Evolutionary conservation across 1,140 invertebrate genomes (phyloP), one percentile per base, ranked within the genome.

Genomic region (Zaprionus davidi): DNA sequence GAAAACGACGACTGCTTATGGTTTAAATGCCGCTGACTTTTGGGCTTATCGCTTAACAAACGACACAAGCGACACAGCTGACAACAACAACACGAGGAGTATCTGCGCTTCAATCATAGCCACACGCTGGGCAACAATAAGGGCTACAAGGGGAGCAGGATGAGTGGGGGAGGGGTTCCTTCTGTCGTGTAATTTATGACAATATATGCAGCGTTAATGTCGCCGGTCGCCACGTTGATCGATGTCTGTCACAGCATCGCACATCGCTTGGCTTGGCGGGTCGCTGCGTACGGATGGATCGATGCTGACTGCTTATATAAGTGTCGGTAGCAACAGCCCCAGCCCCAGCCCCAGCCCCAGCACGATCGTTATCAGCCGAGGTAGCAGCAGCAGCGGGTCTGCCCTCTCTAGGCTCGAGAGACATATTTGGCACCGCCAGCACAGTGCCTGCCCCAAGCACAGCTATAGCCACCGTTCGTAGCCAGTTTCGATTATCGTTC

Each of bases 131-230:
- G 41, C 74, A 60, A 51, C 46, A 51, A 22, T 58, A 80, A 80
- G 85, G 82, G 82, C 76, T 71, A 36, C 59, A 60, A 64, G 68
- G 63, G 20, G 58, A 11, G 38, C 7, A 7, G 46, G 11, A 17
- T 12, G 31, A 51, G 51, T 22, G 60, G 68, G 46, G 59, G 41
- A 13, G 20, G 46, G 41, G 41, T 17, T 9, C n/a, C n/a, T 20
- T 81, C 51, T 70, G 58, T 67, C 58, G 68, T 87, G 84, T 91
- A 91, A 91, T 91, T 91, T 91, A 91, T 91, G 88, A 88, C 88
- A 91, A 91, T 91, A 78, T 91, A 91, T 91, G 73, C 88, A 91
- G 88, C 88, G 88, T 91, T 91, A 91, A 91, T 91, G 88, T 88
- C 83, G 86, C 72, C 81, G 81, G 66, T 84, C 78, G 81, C 81